These are phyloP conservation scores for Aplocera efformata DNA, from an alignment of 2,888 invertebrate genomes.

Conservation along the genomic window DNA sequence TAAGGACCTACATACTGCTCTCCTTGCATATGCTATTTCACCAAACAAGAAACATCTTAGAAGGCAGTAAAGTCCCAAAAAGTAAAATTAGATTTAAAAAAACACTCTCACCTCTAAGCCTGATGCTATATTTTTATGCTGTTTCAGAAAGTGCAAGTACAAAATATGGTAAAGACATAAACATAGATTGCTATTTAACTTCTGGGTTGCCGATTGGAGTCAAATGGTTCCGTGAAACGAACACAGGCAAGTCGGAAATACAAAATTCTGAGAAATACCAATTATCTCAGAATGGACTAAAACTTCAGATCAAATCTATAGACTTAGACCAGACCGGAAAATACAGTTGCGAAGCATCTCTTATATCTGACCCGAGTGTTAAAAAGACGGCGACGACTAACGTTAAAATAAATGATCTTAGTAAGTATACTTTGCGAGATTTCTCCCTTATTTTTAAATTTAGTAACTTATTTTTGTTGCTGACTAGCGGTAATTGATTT, in stretches of 20 bases:
- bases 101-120: too few relatives aligned
- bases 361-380: constrained; percentile 11
- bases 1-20: too few relatives aligned
- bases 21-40: too few relatives aligned
- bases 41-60: too few relatives aligned
- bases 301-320: constrained; percentile 9
- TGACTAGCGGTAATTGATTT: too few relatives aligned
- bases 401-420: constrained; percentile 15
- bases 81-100: too few relatives aligned
- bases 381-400: constrained; percentile 8
- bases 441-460: too few relatives aligned
- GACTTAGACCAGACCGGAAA: constrained; percentile 15
- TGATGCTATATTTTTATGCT: too few relatives aligned
- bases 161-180: neutral
- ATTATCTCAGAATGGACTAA: constrained; percentile 6
- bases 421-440: constrained; percentile 10
- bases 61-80: too few relatives aligned
- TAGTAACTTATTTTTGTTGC: too few relatives aligned
- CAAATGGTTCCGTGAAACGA: constrained; percentile 14
- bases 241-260: constrained; percentile 2
- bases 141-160: constrained; percentile 10
- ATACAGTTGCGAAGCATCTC: constrained; percentile 20
- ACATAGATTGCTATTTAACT: neutral
- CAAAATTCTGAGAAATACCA: constrained; percentile 4
- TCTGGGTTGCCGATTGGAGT: constrained; percentile 4